Evolutionary conservation across 2,888 invertebrate species (phyloP).

Genomic region (Atethmia centrago): DNA sequence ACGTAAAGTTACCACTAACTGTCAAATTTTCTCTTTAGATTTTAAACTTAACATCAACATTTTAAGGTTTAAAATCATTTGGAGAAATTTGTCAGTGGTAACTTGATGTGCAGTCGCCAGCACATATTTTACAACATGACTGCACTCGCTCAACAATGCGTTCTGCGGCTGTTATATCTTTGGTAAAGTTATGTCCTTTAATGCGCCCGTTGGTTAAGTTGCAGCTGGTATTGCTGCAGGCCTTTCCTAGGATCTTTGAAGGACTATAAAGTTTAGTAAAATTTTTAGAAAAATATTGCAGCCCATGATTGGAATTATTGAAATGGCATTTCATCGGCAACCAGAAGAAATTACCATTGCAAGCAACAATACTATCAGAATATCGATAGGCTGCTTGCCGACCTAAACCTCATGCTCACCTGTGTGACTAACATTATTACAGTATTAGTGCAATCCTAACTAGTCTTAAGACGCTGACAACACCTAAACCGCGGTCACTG

Average conservation of each 20-base stretch:
- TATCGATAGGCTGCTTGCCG: background rate
- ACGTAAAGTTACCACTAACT: too few species aligned
- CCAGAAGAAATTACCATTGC: background rate
- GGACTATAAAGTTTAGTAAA: constrained; percentile 9
- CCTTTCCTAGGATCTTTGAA: constrained; percentile 4
- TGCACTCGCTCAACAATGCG: constrained; percentile 34
- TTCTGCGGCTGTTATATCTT: constrained; percentile 61
- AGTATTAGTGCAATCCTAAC: background rate
- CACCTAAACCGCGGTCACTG: too few species aligned
- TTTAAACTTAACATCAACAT: too few species aligned
- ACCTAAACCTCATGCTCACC: background rate
- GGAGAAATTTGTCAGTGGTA: too few species aligned
- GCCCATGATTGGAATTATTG: constrained; percentile 8
- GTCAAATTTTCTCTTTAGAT: too few species aligned
- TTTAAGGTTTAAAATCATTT: too few species aligned
- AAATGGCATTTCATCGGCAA: constrained; percentile 13
- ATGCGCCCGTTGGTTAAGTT: background rate
- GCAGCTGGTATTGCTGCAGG: constrained; percentile 14
- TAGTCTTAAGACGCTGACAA: too few species aligned
- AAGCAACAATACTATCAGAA: constrained; percentile 30
- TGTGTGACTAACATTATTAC: constrained; percentile 10
- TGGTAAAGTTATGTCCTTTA: constrained; percentile 61
- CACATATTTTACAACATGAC: constrained; percentile 35
- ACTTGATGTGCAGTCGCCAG: too few species aligned
- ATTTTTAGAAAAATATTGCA: constrained; percentile 16